A percentile compares a stretch with the other conserved stretches of the same genome.
These are phyloP conservation scores for Erythrolamprus reginae DNA, from an alignment of 2,113 vertebrate genomes.

Conservation along the genomic window DNA sequence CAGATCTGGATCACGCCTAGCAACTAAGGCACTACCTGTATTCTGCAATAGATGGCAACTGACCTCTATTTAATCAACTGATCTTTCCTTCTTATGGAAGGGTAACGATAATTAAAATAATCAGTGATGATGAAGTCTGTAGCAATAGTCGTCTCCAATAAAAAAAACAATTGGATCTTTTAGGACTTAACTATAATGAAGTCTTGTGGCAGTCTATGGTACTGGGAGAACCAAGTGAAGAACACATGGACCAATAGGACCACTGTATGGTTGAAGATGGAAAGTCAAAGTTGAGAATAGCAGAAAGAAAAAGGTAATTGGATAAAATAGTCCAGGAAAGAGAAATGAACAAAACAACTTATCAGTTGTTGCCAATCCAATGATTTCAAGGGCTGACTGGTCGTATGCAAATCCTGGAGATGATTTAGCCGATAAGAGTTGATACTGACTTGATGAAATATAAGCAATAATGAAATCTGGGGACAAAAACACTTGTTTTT, in stretches of 20 bases:
- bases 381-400: background rate
- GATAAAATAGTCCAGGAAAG: background rate
- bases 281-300: background rate
- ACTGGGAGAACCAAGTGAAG: background rate
- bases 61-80: background rate
- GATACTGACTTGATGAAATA: background rate
- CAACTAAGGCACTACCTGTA: background rate
- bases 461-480: background rate
- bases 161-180: background rate
- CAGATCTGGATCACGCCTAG: background rate
- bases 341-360: background rate
- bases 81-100: background rate
- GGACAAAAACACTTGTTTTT: background rate
- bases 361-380: background rate
- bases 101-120: background rate
- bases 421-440: background rate
- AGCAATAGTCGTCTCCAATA: background rate
- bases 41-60: background rate
- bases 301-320: background rate
- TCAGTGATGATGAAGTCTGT: background rate
- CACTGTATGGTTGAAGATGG: background rate
- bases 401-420: background rate
- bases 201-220: background rate
- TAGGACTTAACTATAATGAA: background rate
- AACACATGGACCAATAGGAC: background rate